A percentile compares a stretch with the other conserved stretches of the same genome.
Conservation (phyloP, 2,888 invertebrate genomes). For the Caenorhabditis virilis region DNA sequence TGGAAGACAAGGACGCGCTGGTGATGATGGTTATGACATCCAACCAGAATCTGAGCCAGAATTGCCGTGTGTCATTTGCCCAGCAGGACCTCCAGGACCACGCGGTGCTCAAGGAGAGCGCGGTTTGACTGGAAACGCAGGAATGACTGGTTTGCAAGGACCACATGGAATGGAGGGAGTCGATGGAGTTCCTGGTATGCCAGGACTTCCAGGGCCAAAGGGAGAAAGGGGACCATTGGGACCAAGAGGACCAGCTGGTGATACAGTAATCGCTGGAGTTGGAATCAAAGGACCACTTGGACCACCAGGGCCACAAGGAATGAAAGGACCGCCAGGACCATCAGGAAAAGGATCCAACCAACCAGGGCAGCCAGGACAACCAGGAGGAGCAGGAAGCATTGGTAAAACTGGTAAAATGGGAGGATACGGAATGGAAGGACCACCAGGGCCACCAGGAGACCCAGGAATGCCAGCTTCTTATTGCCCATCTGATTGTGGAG, state of each 20-base stretch:
- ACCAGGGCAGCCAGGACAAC: conserved; percentile 55
- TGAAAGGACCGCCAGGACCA: conserved; percentile 59
- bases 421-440: conserved; percentile 57
- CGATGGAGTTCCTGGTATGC: conserved; percentile 54
- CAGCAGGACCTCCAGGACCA: conserved; percentile 67
- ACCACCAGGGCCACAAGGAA: conserved; percentile 60
- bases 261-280: conserved; percentile 60
- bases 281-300: conserved; percentile 64
- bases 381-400: conserved; percentile 57
- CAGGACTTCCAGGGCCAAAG: conserved; percentile 49
- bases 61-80: conserved; percentile 67
- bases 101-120: conserved; percentile 67
- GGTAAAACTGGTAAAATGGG: conserved; percentile 58
- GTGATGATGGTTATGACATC: conserved; percentile 66
- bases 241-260: conserved; percentile 55
- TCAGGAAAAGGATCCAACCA: conserved; percentile 47
- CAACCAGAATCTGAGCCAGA: conserved; percentile 65
- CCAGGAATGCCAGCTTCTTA: conserved; percentile 63
- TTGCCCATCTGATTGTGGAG: conserved; percentile 65
- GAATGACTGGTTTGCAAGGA: conserved; percentile 52
- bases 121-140: conserved; percentile 58
- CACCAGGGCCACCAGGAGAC: conserved; percentile 63
- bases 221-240: conserved; percentile 52
- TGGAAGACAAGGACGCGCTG: conserved; percentile 57
- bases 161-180: conserved; percentile 59